These are phyloP conservation scores for Heliconius ethilla DNA, from an alignment of 2,888 invertebrate genomes.

Conservation along the genomic window DNA sequence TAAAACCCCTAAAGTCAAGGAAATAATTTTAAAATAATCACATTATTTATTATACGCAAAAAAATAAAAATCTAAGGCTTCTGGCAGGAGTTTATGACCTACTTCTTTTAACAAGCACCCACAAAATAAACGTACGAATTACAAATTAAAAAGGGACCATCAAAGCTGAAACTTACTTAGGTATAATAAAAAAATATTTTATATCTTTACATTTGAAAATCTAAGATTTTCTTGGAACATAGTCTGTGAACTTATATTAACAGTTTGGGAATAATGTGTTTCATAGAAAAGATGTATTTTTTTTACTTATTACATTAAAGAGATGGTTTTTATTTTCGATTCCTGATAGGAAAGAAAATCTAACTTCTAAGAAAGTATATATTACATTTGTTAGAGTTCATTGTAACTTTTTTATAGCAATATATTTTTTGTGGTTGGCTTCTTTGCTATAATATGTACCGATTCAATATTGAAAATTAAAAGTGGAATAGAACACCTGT, in stretches of 20 bases:
- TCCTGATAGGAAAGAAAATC: too few relatives aligned
- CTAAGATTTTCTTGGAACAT: not conserved
- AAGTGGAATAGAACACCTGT: too few relatives aligned
- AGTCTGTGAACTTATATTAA: not conserved
- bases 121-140: not conserved
- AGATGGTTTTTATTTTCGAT: too few relatives aligned
- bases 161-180: not conserved
- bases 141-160: not conserved
- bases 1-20: not conserved
- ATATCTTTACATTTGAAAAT: not conserved
- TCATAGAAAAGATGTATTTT: not conserved
- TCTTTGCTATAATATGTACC: too few relatives aligned
- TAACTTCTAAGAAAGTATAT: too few relatives aligned
- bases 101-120: not conserved
- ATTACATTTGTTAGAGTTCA: too few relatives aligned
- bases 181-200: slow-evolving; percentile 4
- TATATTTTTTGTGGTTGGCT: too few relatives aligned
- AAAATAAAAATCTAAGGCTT: not conserved
- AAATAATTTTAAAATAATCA: not conserved
- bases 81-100: not conserved
- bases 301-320: too few relatives aligned
- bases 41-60: not conserved
- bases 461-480: too few relatives aligned
- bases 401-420: too few relatives aligned
- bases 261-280: not conserved